A percentile compares a stretch with the other conserved stretches of the same genome.
phyloP scores from a whole-genome alignment of 2,888 invertebrate genomes.

The Caenorhabditis sp. region DNA sequence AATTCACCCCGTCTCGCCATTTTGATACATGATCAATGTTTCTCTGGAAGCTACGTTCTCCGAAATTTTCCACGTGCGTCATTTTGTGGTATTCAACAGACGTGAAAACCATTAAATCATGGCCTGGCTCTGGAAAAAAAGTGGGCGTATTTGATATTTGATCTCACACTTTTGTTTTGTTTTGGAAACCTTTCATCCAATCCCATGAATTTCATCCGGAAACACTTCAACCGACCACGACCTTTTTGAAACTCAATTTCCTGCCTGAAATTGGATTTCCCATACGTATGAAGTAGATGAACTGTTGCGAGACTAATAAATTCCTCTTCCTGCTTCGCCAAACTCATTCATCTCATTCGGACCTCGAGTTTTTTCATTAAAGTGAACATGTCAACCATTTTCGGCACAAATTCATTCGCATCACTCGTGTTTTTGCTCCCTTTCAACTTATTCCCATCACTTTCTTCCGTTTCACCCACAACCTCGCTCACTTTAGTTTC shows the following conservation, averaged over 20 bases:
- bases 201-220: not conserved
- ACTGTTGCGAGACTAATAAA: conserved; percentile 5
- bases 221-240: not conserved
- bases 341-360: conserved; percentile 18
- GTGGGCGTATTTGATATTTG: too few species aligned
- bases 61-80: not conserved
- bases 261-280: not conserved
- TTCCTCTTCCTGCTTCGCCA: not conserved
- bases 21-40: conserved; percentile 32
- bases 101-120: too few species aligned
- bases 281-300: not conserved
- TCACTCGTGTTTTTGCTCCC: conserved; percentile 37
- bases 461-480: conserved; percentile 6
- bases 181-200: not conserved
- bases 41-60: not conserved
- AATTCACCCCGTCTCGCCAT: conserved; percentile 4
- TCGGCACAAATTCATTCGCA: conserved; percentile 19
- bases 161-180: not conserved
- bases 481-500: conserved; percentile 14
- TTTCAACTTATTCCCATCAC: conserved; percentile 10
- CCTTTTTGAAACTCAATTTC: not conserved
- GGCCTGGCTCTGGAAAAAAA: too few species aligned
- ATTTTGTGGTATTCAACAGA: too few species aligned
- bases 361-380: conserved; percentile 39
- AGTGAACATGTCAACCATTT: conserved; percentile 50